Evolutionary conservation across 2,888 invertebrate genomes (phyloP).

Genomic region (Macropis europaea): DNA sequence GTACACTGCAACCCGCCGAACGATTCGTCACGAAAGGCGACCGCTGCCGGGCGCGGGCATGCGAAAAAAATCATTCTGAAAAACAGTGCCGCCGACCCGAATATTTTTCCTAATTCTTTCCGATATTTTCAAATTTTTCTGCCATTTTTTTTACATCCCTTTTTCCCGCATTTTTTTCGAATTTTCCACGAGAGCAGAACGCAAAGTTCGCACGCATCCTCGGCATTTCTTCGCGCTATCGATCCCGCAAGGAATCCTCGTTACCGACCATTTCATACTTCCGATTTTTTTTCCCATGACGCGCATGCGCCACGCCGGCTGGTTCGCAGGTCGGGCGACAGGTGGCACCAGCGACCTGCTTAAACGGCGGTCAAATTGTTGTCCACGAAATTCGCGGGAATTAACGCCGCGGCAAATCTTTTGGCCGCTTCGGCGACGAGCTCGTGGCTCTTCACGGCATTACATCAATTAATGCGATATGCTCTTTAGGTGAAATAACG

Average conservation of each 20-base stretch:
- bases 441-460: not conserved
- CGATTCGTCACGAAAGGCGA: slow-evolving; percentile 25
- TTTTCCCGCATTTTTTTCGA: slow-evolving; percentile 9
- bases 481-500: not conserved
- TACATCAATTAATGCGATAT: not conserved
- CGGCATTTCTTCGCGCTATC: slow-evolving; percentile 37
- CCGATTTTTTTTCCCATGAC: slow-evolving; percentile 21
- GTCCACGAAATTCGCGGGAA: slow-evolving; percentile 55
- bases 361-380: slow-evolving; percentile 69
- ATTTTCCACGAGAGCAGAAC: not conserved
- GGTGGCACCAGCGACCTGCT: slow-evolving; percentile 71
- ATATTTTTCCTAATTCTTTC: slow-evolving; percentile 36
- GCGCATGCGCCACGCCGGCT: slow-evolving; percentile 43
- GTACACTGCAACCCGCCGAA: slow-evolving; percentile 46
- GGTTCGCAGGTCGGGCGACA: slow-evolving; percentile 55
- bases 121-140: slow-evolving; percentile 37
- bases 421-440: slow-evolving; percentile 37
- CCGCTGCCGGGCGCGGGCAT: slow-evolving; percentile 11
- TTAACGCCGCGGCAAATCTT: slow-evolving; percentile 47
- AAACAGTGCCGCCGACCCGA: not conserved
- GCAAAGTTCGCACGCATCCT: not conserved
- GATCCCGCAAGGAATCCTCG: slow-evolving; percentile 56
- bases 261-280: slow-evolving; percentile 57
- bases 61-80: slow-evolving; percentile 5
- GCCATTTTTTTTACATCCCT: slow-evolving; percentile 11